Base-by-base conservation (phyloP, 2,113 vertebrate genomes). In the Indri indri region DNA sequence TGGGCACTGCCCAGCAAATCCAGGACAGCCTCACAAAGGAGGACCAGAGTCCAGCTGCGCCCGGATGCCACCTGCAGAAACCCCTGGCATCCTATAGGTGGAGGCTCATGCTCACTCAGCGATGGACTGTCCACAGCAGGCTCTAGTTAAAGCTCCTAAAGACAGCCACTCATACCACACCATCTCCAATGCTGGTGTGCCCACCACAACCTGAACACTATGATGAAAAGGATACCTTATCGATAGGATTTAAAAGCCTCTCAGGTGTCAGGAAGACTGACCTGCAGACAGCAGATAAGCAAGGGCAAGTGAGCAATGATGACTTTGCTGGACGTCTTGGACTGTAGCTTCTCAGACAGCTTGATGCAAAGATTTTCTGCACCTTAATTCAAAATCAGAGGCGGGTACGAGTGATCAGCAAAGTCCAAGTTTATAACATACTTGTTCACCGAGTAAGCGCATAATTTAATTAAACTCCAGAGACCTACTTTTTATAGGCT, bases 231-330 rank as follows among this genome's bases (percentile, higher is more conserved):
- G 59, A 34, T 2, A 34, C 3, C 18, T 42, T 40, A 32, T 1
- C 6, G 77, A 32, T 6, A 40, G 80, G 34, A 59, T 40, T 6
- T 3, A 5, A 90, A 5, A 90, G 40, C 50, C 16, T 71, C 59
- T 37, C 34, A 3, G 45, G 61, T 20, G 16, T 12, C 76, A 20
- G 4, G 0, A 71, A 84, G 80, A 97, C 98, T 89, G 66, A 99
- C 99, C 99, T 99, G 99, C 66, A 99, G 97, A 96, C 99, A 99
- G 98, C 99, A 99, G 98, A 99, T 99, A 4, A 99, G 99, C 89
- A 99, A 97, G 0, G 99, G 99, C 98, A 99, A 99, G 97, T 99
- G 99, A 8, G 99, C 99, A 27, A 99, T 99, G 98, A 99, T 99
- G 97, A 99, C 98, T 98, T 99, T 99, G 98, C 99, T 99, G 30